Base-by-base conservation (phyloP, 2,888 invertebrate genomes). In the Julus scanicus region DNA sequence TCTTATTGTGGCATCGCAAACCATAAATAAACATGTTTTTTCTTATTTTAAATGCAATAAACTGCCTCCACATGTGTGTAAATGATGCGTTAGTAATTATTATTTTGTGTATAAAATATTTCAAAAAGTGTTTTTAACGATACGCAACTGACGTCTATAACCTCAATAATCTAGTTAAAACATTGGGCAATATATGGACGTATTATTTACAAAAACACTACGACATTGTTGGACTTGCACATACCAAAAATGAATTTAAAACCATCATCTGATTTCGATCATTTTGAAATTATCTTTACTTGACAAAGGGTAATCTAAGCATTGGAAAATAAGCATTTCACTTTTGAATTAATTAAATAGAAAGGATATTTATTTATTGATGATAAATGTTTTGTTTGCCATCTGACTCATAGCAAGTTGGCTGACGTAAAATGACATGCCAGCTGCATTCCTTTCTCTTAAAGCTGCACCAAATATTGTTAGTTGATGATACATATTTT, bases 1-100 rank as follows among this genome's bases (percentile, higher is more conserved):
- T n/a, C 29, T 71, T 71, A 71, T 71, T 29, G 71, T n/a, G 71
- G 11, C 71, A 71, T 29, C 29, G 71, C 71, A 9, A 29, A 2
- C 71, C 29, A 71, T 71, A 71, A 71, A 71, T 71, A 71, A 29
- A n/a, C 71, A 71, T 71, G 71, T 71, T 8, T 48, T n/a, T 71
- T 20, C 5, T 9, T 9, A 29, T 8, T 49, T 11, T 71, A 71
- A 71, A 29, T 29, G 20, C 29, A 71, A 71, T n/a, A 11, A 29
- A 71, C 71, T 29, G 2, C 71, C 9, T 29, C 3, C 1, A 29
- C 63, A 71, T 11, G 8, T 29, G 20, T 71, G 29, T 71, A 71
- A 71, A 71, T 71, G 29, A 71, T 29, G 29, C 71, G n/a, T 71
- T 71, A n/a, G 29, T 11, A 71, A 29, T n/a, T n/a, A n/a, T n/a